Evolutionary conservation across 2,888 invertebrate species (phyloP).

Genomic region (Eucriotettix oculatus): DNA sequence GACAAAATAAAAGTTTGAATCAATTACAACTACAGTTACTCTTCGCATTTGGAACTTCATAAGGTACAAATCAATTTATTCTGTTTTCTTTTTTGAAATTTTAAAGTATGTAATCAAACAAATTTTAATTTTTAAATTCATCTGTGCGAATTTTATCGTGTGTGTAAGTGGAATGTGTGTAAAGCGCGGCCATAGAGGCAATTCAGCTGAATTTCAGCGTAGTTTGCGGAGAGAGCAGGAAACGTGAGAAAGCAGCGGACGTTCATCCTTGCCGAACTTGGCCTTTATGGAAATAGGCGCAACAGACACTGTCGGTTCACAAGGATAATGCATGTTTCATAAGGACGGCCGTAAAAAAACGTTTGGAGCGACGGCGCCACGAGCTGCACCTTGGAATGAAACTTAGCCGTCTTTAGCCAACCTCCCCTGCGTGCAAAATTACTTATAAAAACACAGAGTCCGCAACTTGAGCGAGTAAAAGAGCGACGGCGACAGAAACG

Average conservation of each 20-base stretch:
- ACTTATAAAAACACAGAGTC: neutral
- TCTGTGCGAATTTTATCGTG: no score
- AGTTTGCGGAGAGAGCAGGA: neutral
- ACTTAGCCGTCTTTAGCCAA: neutral
- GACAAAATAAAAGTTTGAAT: no score
- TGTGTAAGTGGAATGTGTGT: no score
- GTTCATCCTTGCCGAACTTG: neutral
- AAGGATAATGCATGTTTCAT: neutral
- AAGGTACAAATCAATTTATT: no score
- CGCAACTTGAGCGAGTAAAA: neutral
- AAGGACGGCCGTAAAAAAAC: neutral
- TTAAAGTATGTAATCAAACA: no score
- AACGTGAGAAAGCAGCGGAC: neutral
- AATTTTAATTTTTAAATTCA: no score
- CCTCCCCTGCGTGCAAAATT: neutral
- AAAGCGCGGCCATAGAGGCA: no score
- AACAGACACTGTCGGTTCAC: neutral
- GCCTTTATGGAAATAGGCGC: neutral
- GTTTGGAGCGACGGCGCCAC: neutral
- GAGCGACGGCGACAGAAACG: neutral
- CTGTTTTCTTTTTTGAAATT: no score
- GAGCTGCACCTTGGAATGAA: neutral
- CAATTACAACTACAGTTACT: no score
- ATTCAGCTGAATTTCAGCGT: no score
- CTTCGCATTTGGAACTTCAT: no score